phyloP scores from a whole-genome alignment of 2,888 invertebrate species.

The Zelleria hepariella region DNA sequence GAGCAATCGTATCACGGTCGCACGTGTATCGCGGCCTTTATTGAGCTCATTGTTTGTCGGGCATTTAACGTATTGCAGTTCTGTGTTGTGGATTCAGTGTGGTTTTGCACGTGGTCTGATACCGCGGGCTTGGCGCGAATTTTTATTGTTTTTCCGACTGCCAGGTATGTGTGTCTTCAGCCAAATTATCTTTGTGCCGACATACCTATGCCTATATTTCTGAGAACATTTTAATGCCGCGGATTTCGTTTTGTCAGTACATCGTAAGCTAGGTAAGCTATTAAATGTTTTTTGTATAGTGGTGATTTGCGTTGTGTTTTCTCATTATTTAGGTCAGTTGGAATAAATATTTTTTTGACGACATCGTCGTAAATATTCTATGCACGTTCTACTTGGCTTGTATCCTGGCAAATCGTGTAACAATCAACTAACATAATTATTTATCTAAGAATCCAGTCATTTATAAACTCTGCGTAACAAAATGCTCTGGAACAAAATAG shows the following conservation, averaged over 20 bases:
- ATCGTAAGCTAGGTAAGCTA: too few species aligned
- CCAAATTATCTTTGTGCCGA: neutral
- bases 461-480: too few species aligned
- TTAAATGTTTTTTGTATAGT: too few species aligned
- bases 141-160: neutral
- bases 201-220: neutral
- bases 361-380: too few species aligned
- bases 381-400: too few species aligned
- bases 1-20: neutral
- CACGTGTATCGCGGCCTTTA: neutral
- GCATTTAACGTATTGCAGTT: neutral
- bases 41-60: neutral
- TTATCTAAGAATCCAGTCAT: too few species aligned
- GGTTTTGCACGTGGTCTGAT: neutral
- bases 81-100: neutral
- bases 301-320: too few species aligned
- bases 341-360: too few species aligned
- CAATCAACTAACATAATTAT: too few species aligned
- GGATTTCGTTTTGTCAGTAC: neutral
- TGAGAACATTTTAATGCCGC: neutral
- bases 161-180: neutral
- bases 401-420: too few species aligned
- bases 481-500: too few species aligned
- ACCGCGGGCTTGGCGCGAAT: neutral
- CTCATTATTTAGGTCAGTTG: too few species aligned